A percentile compares a stretch with the other conserved stretches of the same genome.
Evolutionary conservation across 2,888 invertebrate species (phyloP).

Genomic region (Eristalis arbustorum): DNA sequence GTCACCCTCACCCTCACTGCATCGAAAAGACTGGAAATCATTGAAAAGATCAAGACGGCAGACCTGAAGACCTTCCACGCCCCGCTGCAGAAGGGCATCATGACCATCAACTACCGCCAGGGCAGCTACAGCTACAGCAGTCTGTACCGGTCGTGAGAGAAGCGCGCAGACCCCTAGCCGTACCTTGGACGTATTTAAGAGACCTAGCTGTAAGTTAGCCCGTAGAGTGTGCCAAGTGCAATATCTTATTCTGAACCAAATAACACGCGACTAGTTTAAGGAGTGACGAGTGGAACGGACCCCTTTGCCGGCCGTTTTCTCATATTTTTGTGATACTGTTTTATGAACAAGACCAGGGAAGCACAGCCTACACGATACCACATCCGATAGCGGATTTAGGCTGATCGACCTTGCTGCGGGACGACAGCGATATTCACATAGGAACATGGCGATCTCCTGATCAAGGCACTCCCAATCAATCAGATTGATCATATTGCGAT

Average conservation of each 20-base stretch:
- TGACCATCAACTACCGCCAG: slow-evolving; percentile 77
- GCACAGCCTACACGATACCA: too few species aligned
- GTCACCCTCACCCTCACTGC: neutral
- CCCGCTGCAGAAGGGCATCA: slow-evolving; percentile 41
- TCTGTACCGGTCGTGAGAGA: slow-evolving; percentile 71
- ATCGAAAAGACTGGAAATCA: slow-evolving; percentile 8
- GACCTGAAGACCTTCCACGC: slow-evolving; percentile 38
- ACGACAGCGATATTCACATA: too few species aligned
- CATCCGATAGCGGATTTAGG: too few species aligned
- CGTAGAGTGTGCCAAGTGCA: slow-evolving; percentile 9
- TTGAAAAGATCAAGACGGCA: slow-evolving; percentile 9
- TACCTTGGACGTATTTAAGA: neutral
- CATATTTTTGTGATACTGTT: neutral
- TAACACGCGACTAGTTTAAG: neutral
- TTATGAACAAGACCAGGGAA: neutral
- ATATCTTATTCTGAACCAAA: slow-evolving; percentile 24
- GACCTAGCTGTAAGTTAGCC: slow-evolving; percentile 5
- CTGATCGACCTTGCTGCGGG: too few species aligned
- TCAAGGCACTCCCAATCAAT: too few species aligned
- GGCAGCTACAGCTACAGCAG: slow-evolving; percentile 79
- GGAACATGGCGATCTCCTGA: too few species aligned
- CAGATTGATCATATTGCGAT: too few species aligned
- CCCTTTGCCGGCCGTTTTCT: neutral
- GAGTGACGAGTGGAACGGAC: neutral
- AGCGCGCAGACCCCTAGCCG: neutral